These are phyloP conservation scores for Prolemur simus DNA, from an alignment of 2,113 vertebrate genomes.

Conservation along the genomic window DNA sequence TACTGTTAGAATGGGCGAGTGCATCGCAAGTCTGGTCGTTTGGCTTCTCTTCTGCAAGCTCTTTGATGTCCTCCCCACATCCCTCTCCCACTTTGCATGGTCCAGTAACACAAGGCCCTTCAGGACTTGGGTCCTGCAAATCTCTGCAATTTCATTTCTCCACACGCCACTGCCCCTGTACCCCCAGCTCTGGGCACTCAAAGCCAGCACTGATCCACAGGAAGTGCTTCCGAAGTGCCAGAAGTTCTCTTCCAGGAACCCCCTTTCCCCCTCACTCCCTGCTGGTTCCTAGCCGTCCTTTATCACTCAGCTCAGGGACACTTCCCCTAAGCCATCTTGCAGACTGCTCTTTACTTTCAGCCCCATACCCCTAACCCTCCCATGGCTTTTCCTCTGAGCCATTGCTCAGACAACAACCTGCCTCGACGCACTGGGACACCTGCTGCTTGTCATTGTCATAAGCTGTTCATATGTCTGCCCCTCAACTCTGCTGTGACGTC, in stretches of 20 bases:
- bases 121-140: not conserved
- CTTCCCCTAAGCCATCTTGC: not conserved
- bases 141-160: not conserved
- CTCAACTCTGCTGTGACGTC: not conserved
- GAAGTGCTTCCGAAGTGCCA: not conserved
- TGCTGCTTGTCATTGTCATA: accelerated
- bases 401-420: too few relatives aligned
- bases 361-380: not conserved
- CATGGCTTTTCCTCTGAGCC: not conserved
- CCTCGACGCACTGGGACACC: not conserved
- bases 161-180: too few relatives aligned
- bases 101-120: not conserved
- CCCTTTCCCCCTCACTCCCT: too few relatives aligned
- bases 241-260: not conserved
- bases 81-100: not conserved
- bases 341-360: not conserved
- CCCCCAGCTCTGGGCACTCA: not conserved
- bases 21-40: too few relatives aligned
- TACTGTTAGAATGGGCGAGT: not conserved
- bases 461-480: not conserved
- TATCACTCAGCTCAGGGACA: not conserved
- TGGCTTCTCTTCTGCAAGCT: not conserved
- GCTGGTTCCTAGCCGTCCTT: not conserved
- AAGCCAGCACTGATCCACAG: not conserved
- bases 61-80: not conserved